phyloP scores from a whole-genome alignment of 2,797 vertebrate species.

The Sebastes minor region DNA sequence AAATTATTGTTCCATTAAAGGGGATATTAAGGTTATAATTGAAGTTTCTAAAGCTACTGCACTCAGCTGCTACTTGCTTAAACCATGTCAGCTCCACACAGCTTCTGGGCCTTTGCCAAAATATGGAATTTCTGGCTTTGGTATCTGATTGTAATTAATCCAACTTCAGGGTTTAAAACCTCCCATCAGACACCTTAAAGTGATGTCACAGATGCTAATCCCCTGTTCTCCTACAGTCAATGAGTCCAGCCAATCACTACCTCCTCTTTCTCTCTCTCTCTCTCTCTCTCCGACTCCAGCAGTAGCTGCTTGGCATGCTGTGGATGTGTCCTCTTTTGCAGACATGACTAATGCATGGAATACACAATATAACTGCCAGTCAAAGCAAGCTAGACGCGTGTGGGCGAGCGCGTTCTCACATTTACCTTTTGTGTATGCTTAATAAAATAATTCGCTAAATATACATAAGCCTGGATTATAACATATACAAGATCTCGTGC shows the following conservation, averaged over 20 bases:
- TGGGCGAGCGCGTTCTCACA: conserved; percentile 43
- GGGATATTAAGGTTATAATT: neutral
- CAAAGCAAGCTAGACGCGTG: conserved; percentile 49
- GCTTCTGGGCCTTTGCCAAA: neutral
- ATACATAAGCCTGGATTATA: conserved; percentile 59
- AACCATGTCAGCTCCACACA: neutral
- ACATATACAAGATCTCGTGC: conserved; percentile 18
- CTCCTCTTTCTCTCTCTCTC: conserved; percentile 10
- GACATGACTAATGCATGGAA: conserved; percentile 64
- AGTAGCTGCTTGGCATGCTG: conserved; percentile 49
- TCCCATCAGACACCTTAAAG: conserved; percentile 26
- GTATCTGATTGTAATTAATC: conserved; percentile 34
- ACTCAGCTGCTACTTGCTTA: neutral
- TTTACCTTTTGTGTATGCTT: conserved; percentile 61
- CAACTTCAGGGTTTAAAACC: conserved; percentile 36
- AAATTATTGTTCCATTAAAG: conserved; percentile 20
- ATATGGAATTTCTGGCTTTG: conserved; percentile 5
- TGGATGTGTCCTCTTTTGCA: conserved; percentile 47
- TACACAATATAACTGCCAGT: conserved; percentile 58
- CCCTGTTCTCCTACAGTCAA: conserved; percentile 27
- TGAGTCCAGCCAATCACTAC: conserved; percentile 20
- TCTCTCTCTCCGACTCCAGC: conserved; percentile 1
- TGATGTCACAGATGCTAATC: conserved; percentile 48
- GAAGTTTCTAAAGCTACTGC: conserved; percentile 6
- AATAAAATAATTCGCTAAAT: conserved; percentile 65